phyloP scores from a whole-genome alignment of 2,797 vertebrate species.

The Orientallactaga sibirica region DNA sequence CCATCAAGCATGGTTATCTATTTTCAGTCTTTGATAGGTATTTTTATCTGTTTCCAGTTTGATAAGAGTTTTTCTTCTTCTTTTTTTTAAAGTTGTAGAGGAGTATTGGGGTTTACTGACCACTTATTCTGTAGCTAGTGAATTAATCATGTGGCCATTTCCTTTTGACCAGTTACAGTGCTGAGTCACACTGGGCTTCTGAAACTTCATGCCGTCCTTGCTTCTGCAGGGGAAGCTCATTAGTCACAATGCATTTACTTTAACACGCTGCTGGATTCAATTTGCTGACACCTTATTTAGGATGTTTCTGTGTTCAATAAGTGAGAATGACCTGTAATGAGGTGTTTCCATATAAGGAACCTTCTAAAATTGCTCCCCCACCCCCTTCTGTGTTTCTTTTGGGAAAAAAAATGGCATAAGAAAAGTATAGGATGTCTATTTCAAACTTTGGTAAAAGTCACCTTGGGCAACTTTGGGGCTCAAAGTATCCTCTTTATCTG shows the following conservation, averaged over 20 bases:
- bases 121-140: neutral
- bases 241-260: neutral
- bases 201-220: neutral
- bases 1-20: neutral
- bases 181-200: neutral
- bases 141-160: neutral
- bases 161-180: neutral
- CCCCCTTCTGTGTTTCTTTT: neutral
- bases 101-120: neutral
- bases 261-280: neutral
- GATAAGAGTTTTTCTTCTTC: neutral
- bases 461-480: neutral
- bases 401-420: neutral
- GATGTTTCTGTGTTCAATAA: neutral
- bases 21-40: neutral
- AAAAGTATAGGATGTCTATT: neutral
- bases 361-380: neutral
- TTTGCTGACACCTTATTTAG: neutral
- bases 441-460: neutral
- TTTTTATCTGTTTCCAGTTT: conserved; percentile 15
- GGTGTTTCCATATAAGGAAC: neutral
- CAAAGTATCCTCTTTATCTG: neutral
- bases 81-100: neutral
- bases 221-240: neutral
- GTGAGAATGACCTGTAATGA: neutral